Conservation (phyloP, 2,113 vertebrate species). For the Eclectus roratus region DNA sequence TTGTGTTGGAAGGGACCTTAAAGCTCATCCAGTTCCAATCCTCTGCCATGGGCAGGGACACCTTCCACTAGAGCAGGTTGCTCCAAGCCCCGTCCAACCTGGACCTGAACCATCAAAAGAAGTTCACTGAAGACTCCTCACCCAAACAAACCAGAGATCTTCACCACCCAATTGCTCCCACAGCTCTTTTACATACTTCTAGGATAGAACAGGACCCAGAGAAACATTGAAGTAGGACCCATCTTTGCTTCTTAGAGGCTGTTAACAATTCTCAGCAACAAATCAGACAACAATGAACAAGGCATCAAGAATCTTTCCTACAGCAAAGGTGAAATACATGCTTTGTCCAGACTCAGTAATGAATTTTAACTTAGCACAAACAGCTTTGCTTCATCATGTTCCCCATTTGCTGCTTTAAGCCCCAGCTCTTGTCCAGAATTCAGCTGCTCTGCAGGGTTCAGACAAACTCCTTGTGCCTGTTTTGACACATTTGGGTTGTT, state of each 20-base stretch:
- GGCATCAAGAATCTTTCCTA: not conserved
- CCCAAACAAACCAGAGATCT: conserved; percentile 27
- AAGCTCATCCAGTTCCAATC: not conserved
- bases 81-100: not conserved
- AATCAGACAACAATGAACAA: conserved; percentile 69
- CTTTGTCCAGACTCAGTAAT: not conserved
- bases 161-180: conserved; percentile 82
- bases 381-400: not conserved
- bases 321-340: not conserved
- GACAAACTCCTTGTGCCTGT: conserved; percentile 15
- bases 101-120: not conserved
- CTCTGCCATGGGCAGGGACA: not conserved
- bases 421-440: not conserved
- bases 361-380: not conserved
- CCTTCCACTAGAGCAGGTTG: not conserved
- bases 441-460: not conserved
- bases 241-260: conserved; percentile 82
- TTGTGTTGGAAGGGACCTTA: not conserved
- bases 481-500: conserved; percentile 23
- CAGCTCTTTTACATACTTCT: conserved; percentile 83
- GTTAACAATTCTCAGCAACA: conserved; percentile 74
- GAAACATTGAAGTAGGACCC: conserved; percentile 82
- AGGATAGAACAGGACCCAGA: conserved; percentile 80
- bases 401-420: not conserved
- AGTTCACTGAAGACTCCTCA: not conserved